Evolutionary conservation across 2,113 vertebrate species (phyloP).

Genomic region (Tamias sibiricus): DNA sequence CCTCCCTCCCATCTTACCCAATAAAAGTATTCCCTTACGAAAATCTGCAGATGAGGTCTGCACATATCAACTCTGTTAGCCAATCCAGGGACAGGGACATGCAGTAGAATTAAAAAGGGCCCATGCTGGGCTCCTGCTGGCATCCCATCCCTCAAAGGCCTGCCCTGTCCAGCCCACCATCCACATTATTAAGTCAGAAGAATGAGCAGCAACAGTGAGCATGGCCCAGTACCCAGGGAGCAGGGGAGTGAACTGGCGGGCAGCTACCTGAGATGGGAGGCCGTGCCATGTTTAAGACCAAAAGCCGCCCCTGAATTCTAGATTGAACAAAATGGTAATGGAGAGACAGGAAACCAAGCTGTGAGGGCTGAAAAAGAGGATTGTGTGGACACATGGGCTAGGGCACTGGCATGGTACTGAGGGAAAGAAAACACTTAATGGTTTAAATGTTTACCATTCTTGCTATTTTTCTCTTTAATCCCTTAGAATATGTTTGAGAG

Average conservation of each 20-base stretch:
- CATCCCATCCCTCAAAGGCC: fast-evolving
- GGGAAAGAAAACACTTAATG: background rate
- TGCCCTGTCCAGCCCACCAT: fast-evolving
- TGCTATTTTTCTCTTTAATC: conserved; percentile 45
- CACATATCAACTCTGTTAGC: background rate
- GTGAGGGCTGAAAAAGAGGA: background rate
- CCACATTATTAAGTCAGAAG: background rate
- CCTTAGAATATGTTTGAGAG: conserved; percentile 6
- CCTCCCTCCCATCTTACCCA: background rate
- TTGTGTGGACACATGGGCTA: fast-evolving
- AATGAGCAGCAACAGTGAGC: background rate
- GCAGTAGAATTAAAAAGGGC: background rate
- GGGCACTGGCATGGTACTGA: background rate
- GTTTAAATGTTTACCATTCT: background rate
- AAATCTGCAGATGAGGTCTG: background rate
- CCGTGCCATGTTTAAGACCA: background rate
- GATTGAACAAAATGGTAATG: fast-evolving
- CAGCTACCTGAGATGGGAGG: background rate
- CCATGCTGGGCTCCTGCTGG: background rate
- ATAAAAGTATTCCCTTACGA: background rate
- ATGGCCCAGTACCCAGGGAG: background rate
- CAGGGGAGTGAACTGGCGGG: background rate
- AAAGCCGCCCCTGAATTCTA: background rate
- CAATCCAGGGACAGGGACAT: too few species aligned
- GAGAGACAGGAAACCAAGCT: background rate